Conservation (phyloP, 2,888 invertebrate genomes). For the Ophion ventricosus region DNA sequence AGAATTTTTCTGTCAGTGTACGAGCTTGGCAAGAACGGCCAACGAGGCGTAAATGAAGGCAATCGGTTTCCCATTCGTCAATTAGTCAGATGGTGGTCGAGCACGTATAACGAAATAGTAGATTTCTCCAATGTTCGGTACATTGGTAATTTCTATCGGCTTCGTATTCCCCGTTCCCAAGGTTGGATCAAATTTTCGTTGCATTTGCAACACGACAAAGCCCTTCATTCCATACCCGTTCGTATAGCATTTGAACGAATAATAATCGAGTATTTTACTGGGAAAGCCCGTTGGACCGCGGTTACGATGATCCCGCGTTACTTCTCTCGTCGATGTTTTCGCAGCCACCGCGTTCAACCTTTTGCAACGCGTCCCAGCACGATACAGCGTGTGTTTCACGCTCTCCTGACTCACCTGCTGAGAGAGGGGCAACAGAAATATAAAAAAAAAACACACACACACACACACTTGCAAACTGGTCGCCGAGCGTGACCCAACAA, state of each 20-base stretch:
- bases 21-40: too few relatives aligned
- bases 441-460: slow-evolving; percentile 52
- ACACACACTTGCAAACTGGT: slow-evolving; percentile 61
- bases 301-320: slow-evolving; percentile 23
- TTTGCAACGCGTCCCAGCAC: slow-evolving; percentile 37
- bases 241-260: slow-evolving; percentile 19
- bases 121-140: slow-evolving; percentile 4
- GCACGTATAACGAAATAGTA: slow-evolving; percentile 3
- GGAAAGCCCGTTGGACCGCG: slow-evolving; percentile 19
- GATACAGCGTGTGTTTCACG: slow-evolving; percentile 62
- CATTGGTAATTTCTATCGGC: background rate
- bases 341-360: slow-evolving; percentile 17
- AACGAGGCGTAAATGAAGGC: too few relatives aligned
- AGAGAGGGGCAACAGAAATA: slow-evolving; percentile 5
- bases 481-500: slow-evolving; percentile 54
- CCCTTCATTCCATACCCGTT: background rate
- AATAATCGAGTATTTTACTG: slow-evolving; percentile 54
- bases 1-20: too few relatives aligned
- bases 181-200: background rate
- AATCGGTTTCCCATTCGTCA: slow-evolving; percentile 13
- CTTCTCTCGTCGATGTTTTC: slow-evolving; percentile 47
- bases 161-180: background rate
- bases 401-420: slow-evolving; percentile 69
- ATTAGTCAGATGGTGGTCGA: slow-evolving; percentile 11
- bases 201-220: background rate